phyloP scores from a whole-genome alignment of 1,140 invertebrate genomes.

The Papilio aristodemus region DNA sequence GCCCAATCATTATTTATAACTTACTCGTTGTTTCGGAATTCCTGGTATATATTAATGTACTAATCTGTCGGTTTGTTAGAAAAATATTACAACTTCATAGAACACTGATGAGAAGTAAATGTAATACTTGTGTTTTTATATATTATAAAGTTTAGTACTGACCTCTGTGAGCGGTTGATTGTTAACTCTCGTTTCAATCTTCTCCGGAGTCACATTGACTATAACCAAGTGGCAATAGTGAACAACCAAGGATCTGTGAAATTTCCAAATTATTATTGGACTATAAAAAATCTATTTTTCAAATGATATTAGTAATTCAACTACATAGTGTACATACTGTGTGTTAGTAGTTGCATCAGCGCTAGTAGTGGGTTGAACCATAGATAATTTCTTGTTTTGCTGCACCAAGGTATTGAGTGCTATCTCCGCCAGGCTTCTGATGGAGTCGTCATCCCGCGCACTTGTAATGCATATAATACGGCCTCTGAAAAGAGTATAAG shows the following conservation, averaged over 20 bases:
- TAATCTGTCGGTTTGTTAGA: no score
- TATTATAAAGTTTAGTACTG: slow-evolving; percentile 46
- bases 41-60: no score
- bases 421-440: slow-evolving; percentile 91
- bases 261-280: background rate
- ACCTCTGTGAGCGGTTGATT: slow-evolving; percentile 85
- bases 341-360: slow-evolving; percentile 45
- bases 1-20: no score
- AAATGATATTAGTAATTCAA: background rate
- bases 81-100: no score
- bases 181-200: slow-evolving; percentile 83
- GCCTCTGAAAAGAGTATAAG: slow-evolving; percentile 81
- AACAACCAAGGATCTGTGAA: slow-evolving; percentile 79
- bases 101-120: no score
- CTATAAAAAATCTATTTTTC: no score
- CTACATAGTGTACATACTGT: slow-evolving; percentile 46
- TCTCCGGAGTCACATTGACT: slow-evolving; percentile 92
- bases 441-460: slow-evolving; percentile 90
- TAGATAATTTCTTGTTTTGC: slow-evolving; percentile 87
- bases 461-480: slow-evolving; percentile 94
- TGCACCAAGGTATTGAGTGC: slow-evolving; percentile 89
- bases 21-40: no score
- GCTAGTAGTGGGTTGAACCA: slow-evolving; percentile 49
- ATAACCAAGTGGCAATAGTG: slow-evolving; percentile 94
- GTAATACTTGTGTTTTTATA: no score